Conservation (phyloP, 2,888 invertebrate genomes). For the Andrena marginata region DNA sequence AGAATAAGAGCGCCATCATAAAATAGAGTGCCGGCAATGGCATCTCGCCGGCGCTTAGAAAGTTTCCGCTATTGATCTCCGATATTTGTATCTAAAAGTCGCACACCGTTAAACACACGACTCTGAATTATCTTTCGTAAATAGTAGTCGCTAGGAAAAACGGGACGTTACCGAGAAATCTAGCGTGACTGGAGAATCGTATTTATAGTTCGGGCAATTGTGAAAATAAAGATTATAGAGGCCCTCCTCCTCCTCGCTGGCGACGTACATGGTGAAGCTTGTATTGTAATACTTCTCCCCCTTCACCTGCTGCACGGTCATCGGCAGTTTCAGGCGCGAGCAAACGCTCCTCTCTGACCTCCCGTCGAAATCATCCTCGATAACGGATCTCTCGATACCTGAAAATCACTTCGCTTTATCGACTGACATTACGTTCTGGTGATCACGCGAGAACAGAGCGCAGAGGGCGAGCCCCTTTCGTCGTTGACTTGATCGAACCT, state of each 20-base stretch:
- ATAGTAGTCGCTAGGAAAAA: neutral
- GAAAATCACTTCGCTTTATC: neutral
- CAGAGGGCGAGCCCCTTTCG: neutral
- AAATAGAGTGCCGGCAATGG: constrained; percentile 97
- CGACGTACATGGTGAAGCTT: constrained; percentile 92
- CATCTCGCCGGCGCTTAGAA: constrained; percentile 98
- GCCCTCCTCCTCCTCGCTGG: constrained; percentile 93
- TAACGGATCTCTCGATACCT: constrained; percentile 63
- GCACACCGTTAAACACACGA: neutral
- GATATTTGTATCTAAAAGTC: constrained; percentile 91
- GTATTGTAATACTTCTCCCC: constrained; percentile 88
- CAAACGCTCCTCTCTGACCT: constrained; percentile 67
- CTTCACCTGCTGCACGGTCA: constrained; percentile 86
- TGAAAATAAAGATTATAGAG: constrained; percentile 98
- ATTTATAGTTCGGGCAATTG: constrained; percentile 92
- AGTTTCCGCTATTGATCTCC: constrained; percentile 94
- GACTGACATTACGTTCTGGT: neutral
- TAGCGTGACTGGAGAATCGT: constrained; percentile 86
- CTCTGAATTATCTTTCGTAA: neutral
- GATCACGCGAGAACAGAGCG: too few species aligned
- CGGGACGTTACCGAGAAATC: constrained; percentile 90
- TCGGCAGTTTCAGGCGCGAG: constrained; percentile 86
- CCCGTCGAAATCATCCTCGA: constrained; percentile 37
- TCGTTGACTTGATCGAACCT: neutral
- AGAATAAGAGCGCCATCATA: constrained; percentile 95